Evolutionary conservation across 2,113 vertebrate species (phyloP).

Genomic region (Dicentrarchus labrax): DNA sequence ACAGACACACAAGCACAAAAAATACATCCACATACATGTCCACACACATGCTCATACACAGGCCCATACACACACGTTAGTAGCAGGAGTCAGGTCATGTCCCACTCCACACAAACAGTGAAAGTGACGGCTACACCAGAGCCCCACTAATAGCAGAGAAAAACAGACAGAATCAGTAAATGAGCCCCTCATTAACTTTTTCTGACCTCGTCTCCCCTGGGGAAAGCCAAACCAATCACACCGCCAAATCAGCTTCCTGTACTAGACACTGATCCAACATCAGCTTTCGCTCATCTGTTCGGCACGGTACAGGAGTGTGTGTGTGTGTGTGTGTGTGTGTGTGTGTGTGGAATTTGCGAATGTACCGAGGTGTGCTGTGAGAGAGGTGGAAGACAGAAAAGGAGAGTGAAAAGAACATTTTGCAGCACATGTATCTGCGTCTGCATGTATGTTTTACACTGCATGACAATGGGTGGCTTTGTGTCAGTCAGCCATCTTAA

Average conservation of each 20-base stretch:
- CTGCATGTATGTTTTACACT: slow-evolving; percentile 70
- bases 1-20: slow-evolving; percentile 13
- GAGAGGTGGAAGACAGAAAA: slow-evolving; percentile 4
- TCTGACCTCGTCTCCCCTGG: slow-evolving; percentile 74
- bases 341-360: slow-evolving; percentile 20
- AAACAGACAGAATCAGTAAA: slow-evolving; percentile 83
- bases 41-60: slow-evolving; percentile 40
- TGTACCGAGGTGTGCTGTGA: slow-evolving; percentile 24
- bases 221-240: slow-evolving; percentile 75
- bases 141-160: slow-evolving; percentile 75
- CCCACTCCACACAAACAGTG: slow-evolving; percentile 67
- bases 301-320: slow-evolving; percentile 31
- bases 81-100: slow-evolving; percentile 70
- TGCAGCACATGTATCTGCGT: slow-evolving; percentile 36
- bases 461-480: slow-evolving; percentile 62
- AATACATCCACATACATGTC: slow-evolving; percentile 53
- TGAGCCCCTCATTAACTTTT: slow-evolving; percentile 84
- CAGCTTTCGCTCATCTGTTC: slow-evolving; percentile 75
- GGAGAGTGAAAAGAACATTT: slow-evolving; percentile 45
- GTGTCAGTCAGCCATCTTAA: slow-evolving; percentile 71
- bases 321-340: slow-evolving; percentile 38
- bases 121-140: slow-evolving; percentile 70
- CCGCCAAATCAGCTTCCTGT: slow-evolving; percentile 78
- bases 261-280: slow-evolving; percentile 76
- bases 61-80: slow-evolving; percentile 19